Evolutionary conservation across 2,888 invertebrate species (phyloP).

Genomic region (Himalopsyche anomala): DNA sequence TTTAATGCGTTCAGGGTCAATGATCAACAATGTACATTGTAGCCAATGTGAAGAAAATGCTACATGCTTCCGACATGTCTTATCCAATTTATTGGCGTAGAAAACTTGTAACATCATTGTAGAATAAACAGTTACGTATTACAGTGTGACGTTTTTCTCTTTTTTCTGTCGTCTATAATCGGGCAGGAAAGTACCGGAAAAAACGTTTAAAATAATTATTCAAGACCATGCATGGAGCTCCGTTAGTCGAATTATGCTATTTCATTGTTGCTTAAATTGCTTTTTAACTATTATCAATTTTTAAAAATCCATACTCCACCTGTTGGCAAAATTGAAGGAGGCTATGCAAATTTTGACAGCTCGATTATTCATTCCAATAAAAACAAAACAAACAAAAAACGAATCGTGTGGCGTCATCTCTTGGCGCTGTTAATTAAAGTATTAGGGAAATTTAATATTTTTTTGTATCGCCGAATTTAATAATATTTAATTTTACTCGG

Average conservation of each 20-base stretch:
- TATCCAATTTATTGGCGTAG: not conserved
- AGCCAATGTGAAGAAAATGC: not conserved
- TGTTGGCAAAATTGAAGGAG: constrained; percentile 8
- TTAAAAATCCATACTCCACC: constrained; percentile 8
- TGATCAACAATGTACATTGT: not conserved
- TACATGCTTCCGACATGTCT: not conserved
- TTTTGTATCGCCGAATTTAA: not conserved
- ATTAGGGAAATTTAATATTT: not conserved
- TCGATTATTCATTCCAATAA: constrained; percentile 19
- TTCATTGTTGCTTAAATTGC: not conserved
- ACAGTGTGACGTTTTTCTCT: not conserved
- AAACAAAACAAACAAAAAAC: constrained; percentile 18
- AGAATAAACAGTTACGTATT: not conserved
- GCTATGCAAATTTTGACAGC: constrained; percentile 5
- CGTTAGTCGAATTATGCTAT: constrained; percentile 28
- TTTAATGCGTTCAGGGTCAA: not conserved
- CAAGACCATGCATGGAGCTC: constrained; percentile 18
- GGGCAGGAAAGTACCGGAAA: not conserved
- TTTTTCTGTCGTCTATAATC: not conserved
- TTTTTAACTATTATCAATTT: not conserved
- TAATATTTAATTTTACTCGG: not conserved
- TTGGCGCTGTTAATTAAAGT: constrained; percentile 1
- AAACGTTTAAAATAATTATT: constrained; percentile 21
- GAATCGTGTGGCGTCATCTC: not conserved
- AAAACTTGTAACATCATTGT: not conserved